phyloP scores from a whole-genome alignment of 37 sponge, comb jelly and placozoan species.

The Eunapius fragilis region DNA sequence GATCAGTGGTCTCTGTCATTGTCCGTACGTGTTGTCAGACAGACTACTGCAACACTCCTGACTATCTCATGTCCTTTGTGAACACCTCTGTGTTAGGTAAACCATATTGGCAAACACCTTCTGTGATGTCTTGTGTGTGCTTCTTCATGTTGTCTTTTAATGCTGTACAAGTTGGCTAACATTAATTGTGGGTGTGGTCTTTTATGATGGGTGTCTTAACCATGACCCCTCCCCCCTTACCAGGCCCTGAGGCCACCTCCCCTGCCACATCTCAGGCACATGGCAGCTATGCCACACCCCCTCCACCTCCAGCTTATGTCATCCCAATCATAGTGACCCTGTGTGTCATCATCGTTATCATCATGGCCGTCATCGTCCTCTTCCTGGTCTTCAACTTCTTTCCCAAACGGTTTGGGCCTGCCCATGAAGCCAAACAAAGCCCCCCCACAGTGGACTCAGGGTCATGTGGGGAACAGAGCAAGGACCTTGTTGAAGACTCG shows the following conservation, averaged over 20 bases:
- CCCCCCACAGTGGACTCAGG: constrained; percentile 12
- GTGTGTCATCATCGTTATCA: not conserved
- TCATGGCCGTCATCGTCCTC: constrained; percentile 27
- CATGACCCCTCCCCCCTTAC: too few relatives aligned
- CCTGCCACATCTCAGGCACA: not conserved
- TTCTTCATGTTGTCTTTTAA: too few relatives aligned
- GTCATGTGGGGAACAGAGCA: constrained; percentile 31
- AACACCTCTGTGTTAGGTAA: too few relatives aligned
- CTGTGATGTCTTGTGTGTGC: too few relatives aligned
- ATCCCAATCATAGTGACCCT: constrained; percentile 41
- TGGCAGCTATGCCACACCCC: not conserved
- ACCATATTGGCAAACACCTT: too few relatives aligned
- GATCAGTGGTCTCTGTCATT: too few relatives aligned
- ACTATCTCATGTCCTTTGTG: too few relatives aligned
- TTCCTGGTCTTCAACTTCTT: constrained; percentile 11
- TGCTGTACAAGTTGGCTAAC: too few relatives aligned
- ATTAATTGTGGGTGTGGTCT: too few relatives aligned
- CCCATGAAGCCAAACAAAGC: not conserved
- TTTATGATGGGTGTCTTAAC: too few relatives aligned
- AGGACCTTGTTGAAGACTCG: constrained; percentile 50
- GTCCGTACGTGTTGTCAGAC: too few relatives aligned
- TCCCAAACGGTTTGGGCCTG: not conserved
- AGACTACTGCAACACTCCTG: too few relatives aligned
- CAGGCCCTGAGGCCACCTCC: not conserved
- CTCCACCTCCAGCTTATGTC: constrained; percentile 31